phyloP scores from a whole-genome alignment of 2,113 vertebrate genomes.

The Lampris megalopsis region DNA sequence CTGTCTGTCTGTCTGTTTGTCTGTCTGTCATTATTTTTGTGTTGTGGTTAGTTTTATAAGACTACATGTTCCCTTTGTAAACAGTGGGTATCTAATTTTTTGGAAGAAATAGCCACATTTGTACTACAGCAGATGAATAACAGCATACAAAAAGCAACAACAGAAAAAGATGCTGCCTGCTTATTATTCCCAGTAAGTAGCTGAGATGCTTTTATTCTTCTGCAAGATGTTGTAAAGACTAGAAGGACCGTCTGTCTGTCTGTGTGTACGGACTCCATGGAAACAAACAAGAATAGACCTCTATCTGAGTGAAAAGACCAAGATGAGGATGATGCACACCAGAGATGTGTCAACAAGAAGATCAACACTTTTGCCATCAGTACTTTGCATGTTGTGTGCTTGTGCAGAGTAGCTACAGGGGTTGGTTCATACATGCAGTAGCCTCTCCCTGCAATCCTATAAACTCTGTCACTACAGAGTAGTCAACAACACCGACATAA shows the following conservation, averaged over 20 bases:
- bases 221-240: constrained; percentile 37
- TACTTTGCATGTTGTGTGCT: neutral
- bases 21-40: too few relatives aligned
- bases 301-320: constrained; percentile 47
- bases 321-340: constrained; percentile 25
- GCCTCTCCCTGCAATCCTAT: constrained; percentile 12
- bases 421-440: neutral
- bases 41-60: too few relatives aligned
- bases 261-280: constrained; percentile 77
- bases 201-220: neutral
- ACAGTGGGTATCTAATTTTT: too few relatives aligned
- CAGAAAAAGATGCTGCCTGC: neutral
- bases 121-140: neutral
- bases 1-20: too few relatives aligned
- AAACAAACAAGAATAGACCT: constrained; percentile 58
- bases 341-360: neutral
- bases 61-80: too few relatives aligned
- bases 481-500: constrained; percentile 55
- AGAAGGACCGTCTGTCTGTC: constrained; percentile 43
- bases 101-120: too few relatives aligned
- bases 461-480: constrained; percentile 55
- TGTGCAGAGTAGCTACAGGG: constrained; percentile 8
- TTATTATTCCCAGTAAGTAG: neutral
- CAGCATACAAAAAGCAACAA: neutral
- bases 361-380: neutral